Evolutionary conservation across 2,113 vertebrate species (phyloP).

Genomic region (Forbesichthys agassizii): DNA sequence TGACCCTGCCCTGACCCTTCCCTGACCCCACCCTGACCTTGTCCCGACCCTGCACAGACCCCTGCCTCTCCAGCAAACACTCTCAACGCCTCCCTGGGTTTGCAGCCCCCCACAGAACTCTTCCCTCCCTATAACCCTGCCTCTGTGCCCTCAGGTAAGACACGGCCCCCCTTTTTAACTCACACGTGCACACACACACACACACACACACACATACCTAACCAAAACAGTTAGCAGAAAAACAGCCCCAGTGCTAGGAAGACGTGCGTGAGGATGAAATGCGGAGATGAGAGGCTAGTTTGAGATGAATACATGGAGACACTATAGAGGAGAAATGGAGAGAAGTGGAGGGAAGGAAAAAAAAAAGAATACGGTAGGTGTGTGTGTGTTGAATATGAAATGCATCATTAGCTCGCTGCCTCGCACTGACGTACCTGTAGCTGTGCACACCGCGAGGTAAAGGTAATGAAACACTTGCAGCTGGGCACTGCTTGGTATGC

Average conservation of each 20-base stretch:
- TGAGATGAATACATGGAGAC: constrained; percentile 25
- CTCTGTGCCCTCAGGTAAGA: constrained; percentile 97
- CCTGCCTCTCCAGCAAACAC: constrained; percentile 96
- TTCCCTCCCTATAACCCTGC: constrained; percentile 91
- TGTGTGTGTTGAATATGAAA: constrained; percentile 63
- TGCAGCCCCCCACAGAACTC: constrained; percentile 89
- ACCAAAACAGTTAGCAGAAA: background rate
- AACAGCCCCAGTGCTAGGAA: constrained; percentile 1
- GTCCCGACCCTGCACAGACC: constrained; percentile 76
- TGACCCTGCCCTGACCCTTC: too few relatives aligned
- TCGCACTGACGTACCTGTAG: constrained; percentile 54
- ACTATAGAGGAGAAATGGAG: background rate
- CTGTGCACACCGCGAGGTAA: constrained; percentile 15
- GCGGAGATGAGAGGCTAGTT: background rate
- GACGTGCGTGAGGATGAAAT: constrained; percentile 27
- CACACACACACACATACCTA: background rate
- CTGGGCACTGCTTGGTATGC: constrained; percentile 6
- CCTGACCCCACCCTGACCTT: background rate
- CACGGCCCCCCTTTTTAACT: constrained; percentile 33
- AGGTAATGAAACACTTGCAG: constrained; percentile 41
- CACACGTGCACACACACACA: constrained; percentile 23
- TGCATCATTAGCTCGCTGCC: constrained; percentile 48
- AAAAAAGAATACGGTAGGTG: background rate
- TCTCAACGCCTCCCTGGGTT: constrained; percentile 89
- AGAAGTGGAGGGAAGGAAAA: constrained; percentile 15